Base-by-base conservation (phyloP, 2,888 invertebrate species). In the Schrankia costaestrigalis region DNA sequence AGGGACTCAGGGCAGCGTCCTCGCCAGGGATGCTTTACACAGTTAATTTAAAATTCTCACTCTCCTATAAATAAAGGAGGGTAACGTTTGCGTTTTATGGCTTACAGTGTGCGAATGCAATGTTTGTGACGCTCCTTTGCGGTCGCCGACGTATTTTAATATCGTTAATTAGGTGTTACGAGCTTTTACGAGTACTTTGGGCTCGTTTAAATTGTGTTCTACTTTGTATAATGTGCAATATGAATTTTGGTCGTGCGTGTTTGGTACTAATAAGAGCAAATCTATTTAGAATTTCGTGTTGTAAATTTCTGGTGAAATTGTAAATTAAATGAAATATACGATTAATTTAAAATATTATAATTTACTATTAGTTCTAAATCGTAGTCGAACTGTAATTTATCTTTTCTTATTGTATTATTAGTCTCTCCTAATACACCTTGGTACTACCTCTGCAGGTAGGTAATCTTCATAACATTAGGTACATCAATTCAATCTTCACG, bases 1-100 rank as follows among this genome's bases (percentile, higher is more conserved):
- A 13, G 34, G 38, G 30, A n/a, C 32, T 29, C 69, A 51, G 66
- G 62, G 61, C 61, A 60, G 59, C 56, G 71, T 65, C 64, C 70
- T 63, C 62, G 62, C 56, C 70, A 70, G 78, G 82, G 81, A 71
- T 67, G 76, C 74, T 83, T 77, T 83, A 86, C 79, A 72, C 82
- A 83, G 85, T 87, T 87, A 87, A 87, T 87, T 87, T 86, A 84
- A 87, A 87, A 86, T 86, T 82, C 85, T 82, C 85, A 80, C 80
- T 79, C n/a, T n/a, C 77, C 81, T 78, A 86, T 85, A 86, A 86
- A 85, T 84, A 81, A 83, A 83, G 84, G 81, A 83, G 73, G 85
- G 85, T 80, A 81, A 61, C 85, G 83, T 70, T 87, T 87, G 86
- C 85, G 84, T 86, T 87, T 87, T 86, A 87, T 86, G 71, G 86